phyloP scores from a whole-genome alignment of 2,888 invertebrate genomes.

The Neoaliturus tenellus region DNA sequence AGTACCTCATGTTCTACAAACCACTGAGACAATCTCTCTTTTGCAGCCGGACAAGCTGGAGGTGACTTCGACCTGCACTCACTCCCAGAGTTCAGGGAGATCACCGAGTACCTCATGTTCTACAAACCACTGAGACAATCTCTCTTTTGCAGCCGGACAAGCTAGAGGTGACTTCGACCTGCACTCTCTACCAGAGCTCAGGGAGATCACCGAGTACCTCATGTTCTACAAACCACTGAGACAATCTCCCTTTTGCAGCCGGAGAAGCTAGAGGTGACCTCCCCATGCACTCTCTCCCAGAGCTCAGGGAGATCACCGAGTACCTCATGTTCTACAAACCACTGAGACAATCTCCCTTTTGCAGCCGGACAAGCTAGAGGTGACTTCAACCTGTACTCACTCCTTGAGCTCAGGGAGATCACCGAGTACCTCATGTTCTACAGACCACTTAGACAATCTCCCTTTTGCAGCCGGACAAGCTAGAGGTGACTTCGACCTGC shows the following conservation, averaged over 20 bases:
- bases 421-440: no score
- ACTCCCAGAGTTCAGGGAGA: no score
- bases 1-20: no score
- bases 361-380: background rate
- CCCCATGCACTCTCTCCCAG: background rate
- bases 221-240: no score
- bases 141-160: background rate
- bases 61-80: background rate
- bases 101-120: no score
- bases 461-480: conserved; percentile 83
- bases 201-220: background rate
- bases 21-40: conserved; percentile 72
- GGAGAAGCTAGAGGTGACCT: conserved; percentile 71
- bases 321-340: no score
- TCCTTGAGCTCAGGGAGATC: no score
- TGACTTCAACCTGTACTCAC: no score
- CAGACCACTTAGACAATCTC: background rate
- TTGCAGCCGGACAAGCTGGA: conserved; percentile 79
- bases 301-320: no score
- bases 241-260: conserved; percentile 80
- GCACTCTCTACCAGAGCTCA: conserved; percentile 71
- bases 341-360: conserved; percentile 79
- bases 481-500: background rate
- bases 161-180: background rate
- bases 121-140: conserved; percentile 84